A percentile compares a stretch with the other conserved stretches of the same genome.
These are phyloP conservation scores for Nemotelus pantherinus DNA, from an alignment of 2,888 invertebrate species.

Conservation along the genomic window DNA sequence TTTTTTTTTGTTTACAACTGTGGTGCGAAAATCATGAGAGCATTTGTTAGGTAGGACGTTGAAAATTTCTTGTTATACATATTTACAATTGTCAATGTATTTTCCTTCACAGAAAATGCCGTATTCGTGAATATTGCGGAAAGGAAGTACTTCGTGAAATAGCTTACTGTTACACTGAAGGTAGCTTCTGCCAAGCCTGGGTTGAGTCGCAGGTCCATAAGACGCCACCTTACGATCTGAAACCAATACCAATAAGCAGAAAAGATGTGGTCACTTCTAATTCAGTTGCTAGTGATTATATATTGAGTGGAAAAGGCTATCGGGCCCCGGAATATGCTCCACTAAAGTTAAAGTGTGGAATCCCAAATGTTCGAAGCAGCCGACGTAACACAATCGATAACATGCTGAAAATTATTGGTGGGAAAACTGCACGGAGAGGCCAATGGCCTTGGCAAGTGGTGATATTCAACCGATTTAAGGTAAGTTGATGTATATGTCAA, in stretches of 20 bases:
- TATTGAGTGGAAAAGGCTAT: constrained; percentile 62
- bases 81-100: too few species aligned
- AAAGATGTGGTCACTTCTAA: constrained; percentile 57
- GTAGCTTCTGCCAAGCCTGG: constrained; percentile 83
- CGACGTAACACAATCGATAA: constrained; percentile 64
- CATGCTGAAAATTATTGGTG: constrained; percentile 87
- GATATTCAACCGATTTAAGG: constrained; percentile 84
- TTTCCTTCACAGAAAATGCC: constrained; percentile 72
- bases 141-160: constrained; percentile 82
- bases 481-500: constrained; percentile 57
- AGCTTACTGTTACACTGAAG: constrained; percentile 85
- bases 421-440: constrained; percentile 79
- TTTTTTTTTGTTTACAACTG: too few species aligned
- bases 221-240: constrained; percentile 58
- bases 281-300: constrained; percentile 59
- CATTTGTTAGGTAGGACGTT: too few species aligned
- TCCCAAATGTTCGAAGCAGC: constrained; percentile 58
- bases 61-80: too few species aligned
- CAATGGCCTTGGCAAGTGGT: constrained; percentile 97
- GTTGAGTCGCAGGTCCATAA: constrained; percentile 64
- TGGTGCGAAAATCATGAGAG: too few species aligned
- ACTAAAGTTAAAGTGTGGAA: constrained; percentile 64
- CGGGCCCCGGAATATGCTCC: constrained; percentile 63
- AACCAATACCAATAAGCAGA: constrained; percentile 56
- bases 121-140: constrained; percentile 77